These are phyloP conservation scores for Epinephelus awoara DNA, from an alignment of 2,797 vertebrate species.

Conservation along the genomic window DNA sequence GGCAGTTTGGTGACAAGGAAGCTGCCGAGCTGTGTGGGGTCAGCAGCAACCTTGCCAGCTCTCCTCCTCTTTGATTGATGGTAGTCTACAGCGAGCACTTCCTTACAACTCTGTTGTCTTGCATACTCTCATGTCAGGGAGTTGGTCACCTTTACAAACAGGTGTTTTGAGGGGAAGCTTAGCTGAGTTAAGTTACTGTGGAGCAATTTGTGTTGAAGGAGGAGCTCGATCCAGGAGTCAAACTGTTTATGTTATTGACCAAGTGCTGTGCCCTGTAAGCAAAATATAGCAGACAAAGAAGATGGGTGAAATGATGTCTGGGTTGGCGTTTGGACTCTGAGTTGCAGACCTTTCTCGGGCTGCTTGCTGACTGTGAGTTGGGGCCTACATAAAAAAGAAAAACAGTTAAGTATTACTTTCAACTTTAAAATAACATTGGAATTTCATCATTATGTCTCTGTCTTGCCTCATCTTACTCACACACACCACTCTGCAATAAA, in stretches of 20 bases:
- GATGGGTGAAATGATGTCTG: background rate
- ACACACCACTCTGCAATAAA: background rate
- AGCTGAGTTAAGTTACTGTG: background rate
- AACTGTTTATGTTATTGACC: conserved; percentile 11
- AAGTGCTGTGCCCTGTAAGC: background rate
- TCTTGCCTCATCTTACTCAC: conserved; percentile 26
- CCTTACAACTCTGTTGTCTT: background rate
- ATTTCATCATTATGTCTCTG: conserved; percentile 28
- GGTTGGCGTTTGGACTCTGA: background rate
- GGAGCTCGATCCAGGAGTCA: background rate
- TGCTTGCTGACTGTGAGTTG: background rate
- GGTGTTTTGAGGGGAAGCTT: background rate
- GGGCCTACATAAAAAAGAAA: background rate
- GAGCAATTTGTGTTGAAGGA: background rate
- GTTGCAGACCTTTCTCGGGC: background rate
- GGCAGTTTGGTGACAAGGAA: conserved; percentile 33
- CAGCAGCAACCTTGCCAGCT: conserved; percentile 44
- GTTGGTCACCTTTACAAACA: conserved; percentile 17
- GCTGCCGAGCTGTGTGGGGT: conserved; percentile 33
- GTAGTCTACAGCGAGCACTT: conserved; percentile 33
- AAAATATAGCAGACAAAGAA: background rate
- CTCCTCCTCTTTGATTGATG: conserved; percentile 51
- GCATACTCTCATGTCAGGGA: conserved; percentile 23
- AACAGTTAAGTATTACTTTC: conserved; percentile 4
- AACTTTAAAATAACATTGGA: conserved; percentile 28